A percentile compares a stretch with the other conserved stretches of the same genome.
phyloP scores from a whole-genome alignment of 2,113 vertebrate species.

The Callocephalon fimbriatum region DNA sequence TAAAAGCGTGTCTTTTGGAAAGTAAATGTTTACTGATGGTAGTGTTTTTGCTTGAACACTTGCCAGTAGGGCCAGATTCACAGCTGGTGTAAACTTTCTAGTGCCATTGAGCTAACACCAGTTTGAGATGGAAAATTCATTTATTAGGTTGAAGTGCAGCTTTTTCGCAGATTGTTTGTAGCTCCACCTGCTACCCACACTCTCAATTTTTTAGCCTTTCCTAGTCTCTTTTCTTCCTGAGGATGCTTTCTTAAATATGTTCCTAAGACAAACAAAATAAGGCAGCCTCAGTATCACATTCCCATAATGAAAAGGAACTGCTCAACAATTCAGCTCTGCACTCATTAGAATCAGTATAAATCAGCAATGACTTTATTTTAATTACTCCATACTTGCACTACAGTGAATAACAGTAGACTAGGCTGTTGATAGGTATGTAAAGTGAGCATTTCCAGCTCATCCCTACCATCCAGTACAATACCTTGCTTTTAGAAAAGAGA shows the following conservation, averaged over 20 bases:
- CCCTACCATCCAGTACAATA: neutral
- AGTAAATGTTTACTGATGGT: neutral
- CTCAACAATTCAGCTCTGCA: neutral
- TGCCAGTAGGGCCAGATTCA: slow-evolving; percentile 15
- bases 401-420: neutral
- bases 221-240: neutral
- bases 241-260: neutral
- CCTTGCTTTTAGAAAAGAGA: neutral
- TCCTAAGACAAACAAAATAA: neutral
- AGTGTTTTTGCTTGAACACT: slow-evolving; percentile 34
- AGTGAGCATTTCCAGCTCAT: neutral
- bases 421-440: neutral
- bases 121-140: slow-evolving; percentile 16
- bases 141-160: neutral
- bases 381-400: neutral
- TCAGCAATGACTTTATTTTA: neutral
- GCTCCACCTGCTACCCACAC: neutral
- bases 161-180: neutral
- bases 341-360: neutral
- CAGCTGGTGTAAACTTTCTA: slow-evolving; percentile 5
- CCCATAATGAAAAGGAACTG: neutral
- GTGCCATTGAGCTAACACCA: neutral
- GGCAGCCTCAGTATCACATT: neutral
- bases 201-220: neutral
- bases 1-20: slow-evolving; percentile 4